Percentiles rank a stretch among this genome's conserved stretches.
These are phyloP conservation scores for Bhutanitis thaidina DNA, from an alignment of 2,888 invertebrate species.

Conservation along the genomic window DNA sequence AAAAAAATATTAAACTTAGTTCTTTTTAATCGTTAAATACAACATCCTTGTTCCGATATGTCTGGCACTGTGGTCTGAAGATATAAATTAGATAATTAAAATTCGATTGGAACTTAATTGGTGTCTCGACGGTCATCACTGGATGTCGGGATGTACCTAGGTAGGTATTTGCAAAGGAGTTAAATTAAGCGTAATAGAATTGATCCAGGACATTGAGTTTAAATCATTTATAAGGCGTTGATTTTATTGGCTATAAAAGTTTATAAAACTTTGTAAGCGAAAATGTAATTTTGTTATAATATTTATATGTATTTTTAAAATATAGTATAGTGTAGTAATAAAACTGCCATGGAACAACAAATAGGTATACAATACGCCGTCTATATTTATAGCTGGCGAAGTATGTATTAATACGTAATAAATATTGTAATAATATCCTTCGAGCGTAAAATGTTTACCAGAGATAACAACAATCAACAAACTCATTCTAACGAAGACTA, in stretches of 20 bases:
- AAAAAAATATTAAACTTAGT: background rate
- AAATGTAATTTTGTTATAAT: too few relatives aligned
- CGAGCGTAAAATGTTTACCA: slow-evolving; percentile 11
- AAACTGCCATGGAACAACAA: too few relatives aligned
- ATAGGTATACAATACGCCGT: background rate
- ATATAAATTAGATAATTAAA: slow-evolving; percentile 13
- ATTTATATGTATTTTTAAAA: too few relatives aligned
- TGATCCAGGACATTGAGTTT: slow-evolving; percentile 28
- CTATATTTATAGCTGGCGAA: background rate
- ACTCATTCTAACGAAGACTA: slow-evolving; percentile 12
- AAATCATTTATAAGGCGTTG: background rate
- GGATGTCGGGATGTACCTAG: slow-evolving; percentile 22
- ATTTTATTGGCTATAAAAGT: too few relatives aligned
- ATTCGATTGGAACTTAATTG: slow-evolving; percentile 18
- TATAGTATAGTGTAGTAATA: too few relatives aligned
- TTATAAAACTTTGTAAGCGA: too few relatives aligned
- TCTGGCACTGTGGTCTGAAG: background rate
- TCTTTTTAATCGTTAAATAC: background rate
- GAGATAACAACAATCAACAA: slow-evolving; percentile 16
- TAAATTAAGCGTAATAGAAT: slow-evolving; percentile 32
- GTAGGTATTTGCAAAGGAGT: slow-evolving; percentile 16
- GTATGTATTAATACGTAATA: background rate
- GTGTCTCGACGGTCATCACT: slow-evolving; percentile 5
- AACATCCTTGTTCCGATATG: background rate
- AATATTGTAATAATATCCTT: background rate